phyloP scores from a whole-genome alignment of 2,888 invertebrate species.

The Dicycla oo region DNA sequence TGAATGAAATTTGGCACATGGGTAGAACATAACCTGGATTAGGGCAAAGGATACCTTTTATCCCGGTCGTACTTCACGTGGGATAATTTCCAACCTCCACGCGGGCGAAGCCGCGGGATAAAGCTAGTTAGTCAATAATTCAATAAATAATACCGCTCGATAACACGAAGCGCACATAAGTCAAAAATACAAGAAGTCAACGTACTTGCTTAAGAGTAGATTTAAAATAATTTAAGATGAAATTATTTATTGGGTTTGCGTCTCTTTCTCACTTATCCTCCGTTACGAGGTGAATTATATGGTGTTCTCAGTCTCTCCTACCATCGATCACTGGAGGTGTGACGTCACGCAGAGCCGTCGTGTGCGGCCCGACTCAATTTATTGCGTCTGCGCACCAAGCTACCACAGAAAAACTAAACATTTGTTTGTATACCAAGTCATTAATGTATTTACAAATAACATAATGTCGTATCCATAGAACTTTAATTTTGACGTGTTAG shows the following conservation, averaged over 20 bases:
- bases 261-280: slow-evolving; percentile 76
- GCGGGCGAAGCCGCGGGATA: no score
- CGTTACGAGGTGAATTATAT: slow-evolving; percentile 68
- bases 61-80: no score
- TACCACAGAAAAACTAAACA: slow-evolving; percentile 80
- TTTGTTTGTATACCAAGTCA: slow-evolving; percentile 68
- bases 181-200: slow-evolving; percentile 89
- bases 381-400: slow-evolving; percentile 88
- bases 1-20: no score
- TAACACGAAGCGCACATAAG: slow-evolving; percentile 80
- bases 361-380: slow-evolving; percentile 89
- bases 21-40: no score
- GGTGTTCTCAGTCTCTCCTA: slow-evolving; percentile 80
- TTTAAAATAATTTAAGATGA: slow-evolving; percentile 88
- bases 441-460: slow-evolving; percentile 69
- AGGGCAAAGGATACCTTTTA: no score
- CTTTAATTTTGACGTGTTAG: neutral
- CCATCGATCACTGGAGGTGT: slow-evolving; percentile 90
- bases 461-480: slow-evolving; percentile 32
- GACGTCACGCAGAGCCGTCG: slow-evolving; percentile 90
- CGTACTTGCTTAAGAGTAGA: slow-evolving; percentile 86
- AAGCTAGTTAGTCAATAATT: slow-evolving; percentile 76
- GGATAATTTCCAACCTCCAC: no score
- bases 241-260: slow-evolving; percentile 83
- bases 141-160: slow-evolving; percentile 75